Evolutionary conservation across 2,797 vertebrate species (phyloP).

Genomic region (Phalloptychus januarius): DNA sequence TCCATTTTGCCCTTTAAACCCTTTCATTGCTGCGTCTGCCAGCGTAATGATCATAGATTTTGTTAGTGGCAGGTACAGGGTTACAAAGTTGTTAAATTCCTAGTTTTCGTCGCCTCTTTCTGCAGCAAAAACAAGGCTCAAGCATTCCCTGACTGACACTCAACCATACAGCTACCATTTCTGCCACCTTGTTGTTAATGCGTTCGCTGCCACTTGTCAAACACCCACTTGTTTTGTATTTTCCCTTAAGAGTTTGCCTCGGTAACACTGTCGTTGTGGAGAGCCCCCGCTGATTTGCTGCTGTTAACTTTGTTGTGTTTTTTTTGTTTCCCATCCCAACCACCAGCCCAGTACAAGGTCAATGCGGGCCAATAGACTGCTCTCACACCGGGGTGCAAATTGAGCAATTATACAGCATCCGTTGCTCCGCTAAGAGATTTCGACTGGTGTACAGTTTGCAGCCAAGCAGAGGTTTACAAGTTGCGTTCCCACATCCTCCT

Average conservation of each 20-base stretch:
- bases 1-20: slow-evolving; percentile 62
- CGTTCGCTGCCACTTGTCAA: slow-evolving; percentile 75
- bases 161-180: slow-evolving; percentile 51
- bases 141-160: slow-evolving; percentile 57
- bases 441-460: not conserved
- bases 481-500: not conserved
- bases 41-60: slow-evolving; percentile 51
- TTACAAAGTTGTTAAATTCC: slow-evolving; percentile 48
- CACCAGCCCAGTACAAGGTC: slow-evolving; percentile 58
- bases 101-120: slow-evolving; percentile 8
- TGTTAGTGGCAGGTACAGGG: slow-evolving; percentile 48
- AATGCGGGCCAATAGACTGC: slow-evolving; percentile 41
- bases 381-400: slow-evolving; percentile 40
- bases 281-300: slow-evolving; percentile 74
- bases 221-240: slow-evolving; percentile 79
- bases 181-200: slow-evolving; percentile 76
- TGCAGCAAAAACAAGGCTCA: slow-evolving; percentile 22
- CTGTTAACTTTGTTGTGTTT: slow-evolving; percentile 68
- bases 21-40: slow-evolving; percentile 47
- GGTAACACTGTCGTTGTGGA: slow-evolving; percentile 50
- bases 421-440: slow-evolving; percentile 6
- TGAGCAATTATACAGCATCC: slow-evolving; percentile 6
- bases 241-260: slow-evolving; percentile 69
- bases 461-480: not conserved
- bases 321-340: slow-evolving; percentile 54